Evolutionary conservation across 2,888 invertebrate genomes (phyloP).

Genomic region (Synanthedon vespiformis): DNA sequence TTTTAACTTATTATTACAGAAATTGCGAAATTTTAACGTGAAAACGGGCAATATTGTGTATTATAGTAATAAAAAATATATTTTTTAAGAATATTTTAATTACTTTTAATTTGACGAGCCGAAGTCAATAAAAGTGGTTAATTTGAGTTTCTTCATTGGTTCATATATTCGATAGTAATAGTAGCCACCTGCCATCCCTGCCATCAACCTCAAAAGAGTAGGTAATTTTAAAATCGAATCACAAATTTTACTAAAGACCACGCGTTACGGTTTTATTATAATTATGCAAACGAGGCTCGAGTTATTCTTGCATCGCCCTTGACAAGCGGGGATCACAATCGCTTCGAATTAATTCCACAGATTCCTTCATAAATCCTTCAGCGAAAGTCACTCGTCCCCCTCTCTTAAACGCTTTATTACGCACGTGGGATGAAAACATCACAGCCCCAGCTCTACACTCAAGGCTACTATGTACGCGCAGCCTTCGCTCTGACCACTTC

Average conservation of each 20-base stretch:
- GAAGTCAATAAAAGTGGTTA: no score
- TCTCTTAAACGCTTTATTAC: slow-evolving; percentile 65
- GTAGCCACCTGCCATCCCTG: no score
- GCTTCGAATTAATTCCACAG: slow-evolving; percentile 57
- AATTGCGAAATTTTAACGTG: no score
- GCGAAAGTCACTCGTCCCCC: slow-evolving; percentile 58
- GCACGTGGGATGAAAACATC: slow-evolving; percentile 66
- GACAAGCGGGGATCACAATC: slow-evolving; percentile 36
- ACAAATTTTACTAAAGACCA: slow-evolving; percentile 1
- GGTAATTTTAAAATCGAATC: no score
- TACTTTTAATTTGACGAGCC: no score
- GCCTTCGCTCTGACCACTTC: slow-evolving; percentile 25
- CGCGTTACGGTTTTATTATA: slow-evolving; percentile 7
- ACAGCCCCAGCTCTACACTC: slow-evolving; percentile 34
- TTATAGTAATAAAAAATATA: no score
- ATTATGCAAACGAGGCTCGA: slow-evolving; percentile 12
- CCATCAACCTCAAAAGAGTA: no score
- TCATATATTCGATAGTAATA: no score
- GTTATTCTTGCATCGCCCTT: slow-evolving; percentile 6
- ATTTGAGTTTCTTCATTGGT: no score
- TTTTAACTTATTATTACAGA: no score
- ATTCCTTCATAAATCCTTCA: slow-evolving; percentile 62
- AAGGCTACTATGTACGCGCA: slow-evolving; percentile 50
- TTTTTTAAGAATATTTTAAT: no score
- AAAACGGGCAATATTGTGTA: no score